Evolutionary conservation across 2,113 vertebrate genomes (phyloP).

Genomic region (Urocolius indicus): DNA sequence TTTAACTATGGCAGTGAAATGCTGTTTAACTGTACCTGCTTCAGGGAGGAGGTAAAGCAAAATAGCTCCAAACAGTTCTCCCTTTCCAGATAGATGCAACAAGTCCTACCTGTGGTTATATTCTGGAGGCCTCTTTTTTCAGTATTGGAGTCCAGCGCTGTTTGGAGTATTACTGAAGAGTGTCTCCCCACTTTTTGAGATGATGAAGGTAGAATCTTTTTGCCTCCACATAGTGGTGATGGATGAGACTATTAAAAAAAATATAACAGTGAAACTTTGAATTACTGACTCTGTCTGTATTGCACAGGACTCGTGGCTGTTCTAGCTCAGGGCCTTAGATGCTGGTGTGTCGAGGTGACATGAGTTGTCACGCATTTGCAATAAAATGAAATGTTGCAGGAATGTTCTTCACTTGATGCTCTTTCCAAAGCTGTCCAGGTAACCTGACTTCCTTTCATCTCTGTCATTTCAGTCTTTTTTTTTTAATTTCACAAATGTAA

Average conservation of each 20-base stretch:
- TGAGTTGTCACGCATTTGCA: constrained; percentile 1
- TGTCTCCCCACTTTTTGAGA: not conserved
- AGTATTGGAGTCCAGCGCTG: not conserved
- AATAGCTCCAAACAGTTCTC: not conserved
- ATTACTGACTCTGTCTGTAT: not conserved
- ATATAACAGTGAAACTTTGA: not conserved
- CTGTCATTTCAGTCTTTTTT: not conserved
- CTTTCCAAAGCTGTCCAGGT: not conserved
- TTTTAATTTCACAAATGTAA: not conserved
- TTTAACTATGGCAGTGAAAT: not conserved
- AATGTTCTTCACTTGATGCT: not conserved
- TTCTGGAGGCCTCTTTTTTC: not conserved
- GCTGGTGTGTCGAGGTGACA: not conserved
- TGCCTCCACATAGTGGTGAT: not conserved
- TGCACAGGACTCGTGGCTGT: not conserved
- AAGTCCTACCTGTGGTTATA: not conserved
- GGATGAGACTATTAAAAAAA: not conserved
- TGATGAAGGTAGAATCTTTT: not conserved
- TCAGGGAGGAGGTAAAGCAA: not conserved
- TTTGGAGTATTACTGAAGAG: not conserved
- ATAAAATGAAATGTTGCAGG: not conserved
- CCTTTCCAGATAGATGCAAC: not conserved
- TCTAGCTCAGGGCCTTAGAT: not conserved
- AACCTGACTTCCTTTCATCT: not conserved
- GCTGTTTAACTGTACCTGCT: not conserved